Percentiles rank a stretch among this genome's conserved stretches.
phyloP scores from a whole-genome alignment of 2,888 invertebrate genomes.

The Smittia sp. region DNA sequence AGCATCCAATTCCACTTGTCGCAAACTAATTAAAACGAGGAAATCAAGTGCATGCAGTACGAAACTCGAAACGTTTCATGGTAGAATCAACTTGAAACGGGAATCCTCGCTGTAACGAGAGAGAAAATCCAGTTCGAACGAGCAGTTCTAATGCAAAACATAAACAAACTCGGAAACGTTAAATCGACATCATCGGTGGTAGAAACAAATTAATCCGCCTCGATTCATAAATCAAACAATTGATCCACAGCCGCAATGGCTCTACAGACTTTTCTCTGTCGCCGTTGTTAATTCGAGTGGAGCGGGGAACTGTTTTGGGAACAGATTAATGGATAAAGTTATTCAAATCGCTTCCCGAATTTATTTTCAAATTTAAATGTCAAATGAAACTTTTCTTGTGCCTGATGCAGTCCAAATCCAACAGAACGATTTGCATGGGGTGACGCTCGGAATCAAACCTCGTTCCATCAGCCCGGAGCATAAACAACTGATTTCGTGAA shows the following conservation, averaged over 20 bases:
- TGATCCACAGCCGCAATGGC: conserved; percentile 12
- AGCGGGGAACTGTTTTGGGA: no score
- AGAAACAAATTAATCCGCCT: not conserved
- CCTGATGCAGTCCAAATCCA: not conserved
- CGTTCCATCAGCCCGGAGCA: not conserved
- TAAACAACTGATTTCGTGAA: conserved; percentile 1
- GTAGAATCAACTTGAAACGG: conserved; percentile 2
- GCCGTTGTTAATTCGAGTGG: not conserved
- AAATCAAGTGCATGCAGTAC: not conserved
- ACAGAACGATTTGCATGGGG: not conserved
- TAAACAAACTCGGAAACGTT: not conserved
- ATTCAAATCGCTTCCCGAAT: not conserved
- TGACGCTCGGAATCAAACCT: not conserved
- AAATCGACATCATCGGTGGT: conserved; percentile 1
- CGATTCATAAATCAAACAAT: conserved; percentile 7
- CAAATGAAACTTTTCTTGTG: not conserved
- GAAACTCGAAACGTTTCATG: not conserved
- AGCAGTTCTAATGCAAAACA: not conserved
- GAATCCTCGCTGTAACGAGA: not conserved
- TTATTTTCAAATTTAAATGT: not conserved
- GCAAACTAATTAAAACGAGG: not conserved
- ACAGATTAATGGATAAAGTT: no score
- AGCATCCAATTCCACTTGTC: not conserved
- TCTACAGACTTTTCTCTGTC: not conserved
- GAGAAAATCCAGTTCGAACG: not conserved